A percentile compares a stretch with the other conserved stretches of the same genome.
phyloP scores from a whole-genome alignment of 2,797 vertebrate genomes.

The Malurus splendens region DNA sequence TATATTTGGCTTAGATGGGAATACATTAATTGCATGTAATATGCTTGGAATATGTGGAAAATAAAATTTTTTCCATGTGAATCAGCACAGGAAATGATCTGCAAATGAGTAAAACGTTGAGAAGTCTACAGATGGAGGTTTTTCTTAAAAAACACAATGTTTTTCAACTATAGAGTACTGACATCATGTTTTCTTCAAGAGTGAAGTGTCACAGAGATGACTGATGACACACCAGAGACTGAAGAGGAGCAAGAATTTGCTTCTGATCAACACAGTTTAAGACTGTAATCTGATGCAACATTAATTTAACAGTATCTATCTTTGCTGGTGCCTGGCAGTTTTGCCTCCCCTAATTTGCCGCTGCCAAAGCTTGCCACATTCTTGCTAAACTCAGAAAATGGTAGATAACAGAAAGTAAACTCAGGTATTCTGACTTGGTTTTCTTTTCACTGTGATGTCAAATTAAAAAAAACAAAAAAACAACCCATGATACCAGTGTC shows the following conservation, averaged over 20 bases:
- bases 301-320: neutral
- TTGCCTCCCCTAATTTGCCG: neutral
- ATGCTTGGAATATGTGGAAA: conserved; percentile 38
- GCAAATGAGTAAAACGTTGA: conserved; percentile 19
- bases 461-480: neutral
- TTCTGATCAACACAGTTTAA: neutral
- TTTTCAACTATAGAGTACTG: conserved; percentile 15
- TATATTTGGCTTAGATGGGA: conserved; percentile 15
- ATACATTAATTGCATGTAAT: conserved; percentile 17
- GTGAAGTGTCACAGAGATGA: neutral
- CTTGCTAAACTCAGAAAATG: neutral
- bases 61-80: conserved; percentile 43
- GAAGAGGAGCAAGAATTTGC: neutral
- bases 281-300: neutral
- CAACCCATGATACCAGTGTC: neutral
- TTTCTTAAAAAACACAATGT: neutral
- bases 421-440: neutral
- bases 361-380: neutral
- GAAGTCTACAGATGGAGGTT: neutral
- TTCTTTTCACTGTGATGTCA: neutral
- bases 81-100: conserved; percentile 38
- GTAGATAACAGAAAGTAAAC: neutral
- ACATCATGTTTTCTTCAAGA: conserved; percentile 3
- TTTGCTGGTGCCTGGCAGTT: neutral
- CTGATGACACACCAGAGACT: neutral